These are phyloP conservation scores for Chironomus riparius DNA, from an alignment of 2,888 invertebrate species.

Conservation along the genomic window DNA sequence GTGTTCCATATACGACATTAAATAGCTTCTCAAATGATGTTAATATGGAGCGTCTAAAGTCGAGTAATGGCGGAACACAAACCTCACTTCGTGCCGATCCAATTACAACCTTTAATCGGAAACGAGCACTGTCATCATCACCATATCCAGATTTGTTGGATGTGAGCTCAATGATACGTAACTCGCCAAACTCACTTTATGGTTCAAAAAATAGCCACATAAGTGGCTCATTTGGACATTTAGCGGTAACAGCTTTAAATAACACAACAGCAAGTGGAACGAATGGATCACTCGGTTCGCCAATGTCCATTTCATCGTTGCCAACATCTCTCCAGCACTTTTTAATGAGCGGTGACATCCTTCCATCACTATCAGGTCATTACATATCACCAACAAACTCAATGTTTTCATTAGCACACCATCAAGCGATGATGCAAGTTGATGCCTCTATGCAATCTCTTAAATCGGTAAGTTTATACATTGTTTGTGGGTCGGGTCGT, in stretches of 20 bases:
- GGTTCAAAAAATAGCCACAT: constrained; percentile 81
- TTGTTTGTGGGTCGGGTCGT: not conserved
- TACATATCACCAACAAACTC: constrained; percentile 34
- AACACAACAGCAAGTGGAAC: constrained; percentile 45
- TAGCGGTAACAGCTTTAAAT: constrained; percentile 38
- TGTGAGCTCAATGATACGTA: constrained; percentile 90
- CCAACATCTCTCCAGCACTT: constrained; percentile 40
- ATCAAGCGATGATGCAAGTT: constrained; percentile 30
- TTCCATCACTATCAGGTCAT: constrained; percentile 34
- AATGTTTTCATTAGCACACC: constrained; percentile 38
- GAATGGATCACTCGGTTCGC: constrained; percentile 30
- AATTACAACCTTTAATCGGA: constrained; percentile 62
- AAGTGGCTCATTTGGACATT: constrained; percentile 93
- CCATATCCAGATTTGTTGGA: constrained; percentile 93
- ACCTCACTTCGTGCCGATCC: constrained; percentile 38
- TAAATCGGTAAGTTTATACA: constrained; percentile 14
- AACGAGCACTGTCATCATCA: constrained; percentile 88
- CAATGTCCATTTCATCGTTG: constrained; percentile 40
- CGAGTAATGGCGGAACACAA: constrained; percentile 17
- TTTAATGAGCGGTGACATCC: constrained; percentile 31
- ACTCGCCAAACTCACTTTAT: constrained; percentile 85
- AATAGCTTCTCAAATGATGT: constrained; percentile 72
- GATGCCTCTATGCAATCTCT: constrained; percentile 26
- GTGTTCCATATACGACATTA: constrained; percentile 48
- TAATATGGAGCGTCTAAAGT: constrained; percentile 50